Conservation (phyloP, 2,113 vertebrate species). For the Pseudopodoces humilis region DNA sequence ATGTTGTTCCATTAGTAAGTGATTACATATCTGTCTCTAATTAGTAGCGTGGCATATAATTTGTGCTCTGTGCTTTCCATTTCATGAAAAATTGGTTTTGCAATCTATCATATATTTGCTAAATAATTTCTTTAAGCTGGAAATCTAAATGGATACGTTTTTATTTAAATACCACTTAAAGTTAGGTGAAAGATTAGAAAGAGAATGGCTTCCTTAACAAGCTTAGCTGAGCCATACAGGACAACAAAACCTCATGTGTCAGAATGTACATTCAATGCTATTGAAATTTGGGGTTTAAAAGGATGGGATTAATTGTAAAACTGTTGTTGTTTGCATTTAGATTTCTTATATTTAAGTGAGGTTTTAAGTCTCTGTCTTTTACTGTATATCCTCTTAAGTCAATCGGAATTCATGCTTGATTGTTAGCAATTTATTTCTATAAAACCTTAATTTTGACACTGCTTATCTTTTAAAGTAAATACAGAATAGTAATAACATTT, state of each 20-base stretch:
- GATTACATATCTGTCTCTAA: constrained; percentile 51
- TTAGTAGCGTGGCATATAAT: constrained; percentile 40
- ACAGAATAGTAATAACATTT: background rate
- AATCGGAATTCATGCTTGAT: constrained; percentile 7
- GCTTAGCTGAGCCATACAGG: background rate
- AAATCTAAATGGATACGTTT: background rate
- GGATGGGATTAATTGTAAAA: constrained; percentile 41
- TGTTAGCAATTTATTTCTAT: constrained; percentile 18
- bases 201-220: constrained; percentile 4
- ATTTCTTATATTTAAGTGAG: constrained; percentile 25
- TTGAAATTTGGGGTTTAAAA: constrained; percentile 1
- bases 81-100: constrained; percentile 17
- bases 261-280: background rate
- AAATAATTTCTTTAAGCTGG: constrained; percentile 1
- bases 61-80: background rate
- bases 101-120: background rate
- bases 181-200: constrained; percentile 1
- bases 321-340: constrained; percentile 33
- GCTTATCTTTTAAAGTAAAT: constrained; percentile 41
- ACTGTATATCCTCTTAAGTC: constrained; percentile 23
- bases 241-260: background rate
- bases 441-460: background rate
- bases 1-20: constrained; percentile 25
- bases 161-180: constrained; percentile 1
- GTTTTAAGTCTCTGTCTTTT: constrained; percentile 37